A percentile compares a stretch with the other conserved stretches of the same genome.
Conservation (phyloP, 2,797 vertebrate genomes). For the Gorsachius magnificus region DNA sequence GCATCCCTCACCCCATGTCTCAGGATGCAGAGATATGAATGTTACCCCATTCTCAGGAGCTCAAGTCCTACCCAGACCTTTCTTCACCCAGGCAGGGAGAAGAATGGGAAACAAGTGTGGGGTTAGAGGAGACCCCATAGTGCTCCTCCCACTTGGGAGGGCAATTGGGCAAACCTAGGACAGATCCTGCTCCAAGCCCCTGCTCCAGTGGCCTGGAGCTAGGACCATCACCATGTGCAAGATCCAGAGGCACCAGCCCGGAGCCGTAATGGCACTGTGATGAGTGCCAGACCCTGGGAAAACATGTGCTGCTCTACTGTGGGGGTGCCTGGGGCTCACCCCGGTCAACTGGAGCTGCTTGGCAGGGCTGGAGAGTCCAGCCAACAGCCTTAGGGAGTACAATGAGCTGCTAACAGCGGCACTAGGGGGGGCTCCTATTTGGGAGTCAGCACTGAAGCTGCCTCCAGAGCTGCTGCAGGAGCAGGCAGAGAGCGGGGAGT, state of each 20-base stretch:
- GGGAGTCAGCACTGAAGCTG: not conserved
- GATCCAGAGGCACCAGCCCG: not conserved
- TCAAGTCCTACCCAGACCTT: not conserved
- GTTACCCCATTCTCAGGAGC: not conserved
- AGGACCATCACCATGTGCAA: not conserved
- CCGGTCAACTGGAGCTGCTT: not conserved
- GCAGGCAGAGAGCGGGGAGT: not conserved
- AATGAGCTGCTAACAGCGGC: not conserved
- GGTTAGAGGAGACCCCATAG: not conserved
- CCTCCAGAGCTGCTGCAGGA: not conserved
- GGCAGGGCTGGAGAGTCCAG: not conserved
- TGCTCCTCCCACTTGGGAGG: fast-evolving
- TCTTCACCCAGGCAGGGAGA: not conserved
- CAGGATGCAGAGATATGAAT: not conserved
- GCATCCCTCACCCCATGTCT: not conserved
- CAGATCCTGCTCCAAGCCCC: not conserved
- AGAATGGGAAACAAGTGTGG: not conserved
- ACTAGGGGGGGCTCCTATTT: not conserved
- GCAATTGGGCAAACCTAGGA: not conserved
- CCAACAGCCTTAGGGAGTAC: fast-evolving
- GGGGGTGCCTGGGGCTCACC: fast-evolving
- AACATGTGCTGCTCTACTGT: not conserved
- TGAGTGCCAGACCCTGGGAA: not conserved
- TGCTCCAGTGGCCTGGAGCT: not conserved
- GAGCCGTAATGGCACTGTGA: not conserved